Conservation (phyloP, 2,888 invertebrate species). For the Sicus ferrugineus region DNA sequence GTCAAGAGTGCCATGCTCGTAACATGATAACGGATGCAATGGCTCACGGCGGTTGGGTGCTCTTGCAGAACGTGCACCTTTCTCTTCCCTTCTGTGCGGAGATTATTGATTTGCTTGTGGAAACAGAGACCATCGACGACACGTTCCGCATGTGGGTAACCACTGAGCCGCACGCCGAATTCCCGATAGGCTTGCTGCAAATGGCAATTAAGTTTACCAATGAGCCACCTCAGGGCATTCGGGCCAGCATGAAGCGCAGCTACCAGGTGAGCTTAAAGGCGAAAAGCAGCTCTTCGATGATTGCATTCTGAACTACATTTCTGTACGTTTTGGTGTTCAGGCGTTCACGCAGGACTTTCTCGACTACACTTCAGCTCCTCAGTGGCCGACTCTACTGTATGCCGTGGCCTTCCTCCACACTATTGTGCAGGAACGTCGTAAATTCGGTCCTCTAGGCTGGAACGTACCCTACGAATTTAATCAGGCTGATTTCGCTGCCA, state of each 20-base stretch:
- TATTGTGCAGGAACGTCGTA: constrained; percentile 92
- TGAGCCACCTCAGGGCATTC: constrained; percentile 95
- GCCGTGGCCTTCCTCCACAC: constrained; percentile 95
- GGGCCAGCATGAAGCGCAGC: constrained; percentile 92
- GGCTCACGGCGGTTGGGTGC: constrained; percentile 87
- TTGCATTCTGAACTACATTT: background rate
- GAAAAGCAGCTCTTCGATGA: background rate
- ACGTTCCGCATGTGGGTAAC: constrained; percentile 93
- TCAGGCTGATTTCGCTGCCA: constrained; percentile 94
- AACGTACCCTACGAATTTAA: constrained; percentile 94
- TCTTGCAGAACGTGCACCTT: constrained; percentile 95
- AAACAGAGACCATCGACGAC: constrained; percentile 83
- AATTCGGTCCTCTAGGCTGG: constrained; percentile 97
- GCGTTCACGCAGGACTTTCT: constrained; percentile 79
- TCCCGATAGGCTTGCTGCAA: constrained; percentile 87
- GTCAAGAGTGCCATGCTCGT: constrained; percentile 87
- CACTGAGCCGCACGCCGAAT: constrained; percentile 91
- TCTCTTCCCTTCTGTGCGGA: constrained; percentile 93
- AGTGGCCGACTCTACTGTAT: constrained; percentile 94
- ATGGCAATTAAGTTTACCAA: constrained; percentile 98
- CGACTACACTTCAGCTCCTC: constrained; percentile 88
- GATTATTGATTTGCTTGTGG: constrained; percentile 86
- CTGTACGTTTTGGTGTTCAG: constrained; percentile 42
- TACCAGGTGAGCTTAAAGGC: constrained; percentile 70
- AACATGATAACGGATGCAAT: constrained; percentile 83